Percentiles rank a stretch among this genome's conserved stretches.
phyloP scores from a whole-genome alignment of 2,888 invertebrate genomes.

The Hirudinaria manillensis region DNA sequence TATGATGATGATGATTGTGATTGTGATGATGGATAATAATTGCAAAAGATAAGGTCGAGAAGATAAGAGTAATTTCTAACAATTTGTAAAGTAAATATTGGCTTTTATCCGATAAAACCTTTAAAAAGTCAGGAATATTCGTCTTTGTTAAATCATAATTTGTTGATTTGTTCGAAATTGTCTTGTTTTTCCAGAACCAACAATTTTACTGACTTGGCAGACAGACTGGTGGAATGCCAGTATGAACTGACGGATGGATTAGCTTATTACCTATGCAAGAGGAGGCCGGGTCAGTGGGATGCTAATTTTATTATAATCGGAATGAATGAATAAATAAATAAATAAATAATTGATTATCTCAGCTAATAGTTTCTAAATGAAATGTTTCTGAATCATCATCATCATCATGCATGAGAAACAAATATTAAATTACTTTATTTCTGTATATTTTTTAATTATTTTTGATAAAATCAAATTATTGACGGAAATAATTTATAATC shows the following conservation, averaged over 20 bases:
- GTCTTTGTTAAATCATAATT: neutral
- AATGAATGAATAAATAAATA: too few species aligned
- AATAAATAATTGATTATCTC: too few species aligned
- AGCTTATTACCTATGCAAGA: conserved; percentile 78
- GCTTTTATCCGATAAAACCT: too few species aligned
- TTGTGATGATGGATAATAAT: neutral
- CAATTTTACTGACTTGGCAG: conserved; percentile 73
- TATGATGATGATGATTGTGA: neutral
- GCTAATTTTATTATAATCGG: neutral
- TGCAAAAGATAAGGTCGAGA: too few species aligned
- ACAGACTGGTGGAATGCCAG: conserved; percentile 77
- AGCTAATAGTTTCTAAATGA: too few species aligned
- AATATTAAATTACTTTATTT: neutral
- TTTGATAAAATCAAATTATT: too few species aligned
- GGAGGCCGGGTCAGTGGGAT: conserved; percentile 62
- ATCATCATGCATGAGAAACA: neutral
- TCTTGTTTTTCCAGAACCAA: conserved; percentile 53
- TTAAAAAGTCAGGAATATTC: neutral
- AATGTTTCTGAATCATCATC: neutral
- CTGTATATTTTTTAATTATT: too few species aligned
- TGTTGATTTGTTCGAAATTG: neutral
- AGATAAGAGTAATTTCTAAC: too few species aligned
- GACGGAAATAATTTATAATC: neutral
- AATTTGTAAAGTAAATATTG: too few species aligned
- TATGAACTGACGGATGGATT: conserved; percentile 90